Base-by-base conservation (phyloP, 2,797 vertebrate genomes). In the Limnodromus scolopaceus region DNA sequence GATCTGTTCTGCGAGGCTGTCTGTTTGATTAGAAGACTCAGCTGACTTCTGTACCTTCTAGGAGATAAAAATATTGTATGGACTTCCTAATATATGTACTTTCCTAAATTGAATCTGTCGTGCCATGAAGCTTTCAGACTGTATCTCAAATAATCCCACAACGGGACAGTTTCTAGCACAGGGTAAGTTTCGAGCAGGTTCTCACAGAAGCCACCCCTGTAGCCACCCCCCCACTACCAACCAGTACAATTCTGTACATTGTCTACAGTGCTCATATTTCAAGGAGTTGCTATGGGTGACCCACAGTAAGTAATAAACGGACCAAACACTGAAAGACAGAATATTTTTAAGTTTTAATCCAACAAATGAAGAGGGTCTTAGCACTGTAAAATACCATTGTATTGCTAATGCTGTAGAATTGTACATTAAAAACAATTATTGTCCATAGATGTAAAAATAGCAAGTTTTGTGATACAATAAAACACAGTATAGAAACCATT, bases 391-490 rank as follows among this genome's bases (percentile, higher is more conserved):
- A 92, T 96, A 92, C 86, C 80, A 82, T 39, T 57, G 86, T 90
- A 97, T 80, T 87, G 80, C 88, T 91, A 97, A 96, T 84, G 89
- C 82, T 96, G 95, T 93, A 94, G 86, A 92, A 91, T 80, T 96
- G 89, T 97, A 97, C 97, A 94, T 98, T 98, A 97, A 97, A 98
- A 98, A 97, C 87, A 97, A 95, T 93, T 94, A 72, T 75, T 96
- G 92, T 96, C 95, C 96, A 92, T 51, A 97, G 96, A 98, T 98
- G 97, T 96, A 98, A 98, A 98, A 98, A 98, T 96, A 98, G 95
- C 97, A 97, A 89, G 97, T 97, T 97, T 97, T 97, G 96, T 97
- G 94, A 85, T 92, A 98, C 96, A 94, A 58, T 93, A 98, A 97
- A 97, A 98, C 94, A 97, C 60, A 92, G 95, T 94, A 96, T 77